Evolutionary conservation across 2,888 invertebrate genomes (phyloP), one percentile per base, ranked within the genome.

Genomic region (Plebejus melissa): DNA sequence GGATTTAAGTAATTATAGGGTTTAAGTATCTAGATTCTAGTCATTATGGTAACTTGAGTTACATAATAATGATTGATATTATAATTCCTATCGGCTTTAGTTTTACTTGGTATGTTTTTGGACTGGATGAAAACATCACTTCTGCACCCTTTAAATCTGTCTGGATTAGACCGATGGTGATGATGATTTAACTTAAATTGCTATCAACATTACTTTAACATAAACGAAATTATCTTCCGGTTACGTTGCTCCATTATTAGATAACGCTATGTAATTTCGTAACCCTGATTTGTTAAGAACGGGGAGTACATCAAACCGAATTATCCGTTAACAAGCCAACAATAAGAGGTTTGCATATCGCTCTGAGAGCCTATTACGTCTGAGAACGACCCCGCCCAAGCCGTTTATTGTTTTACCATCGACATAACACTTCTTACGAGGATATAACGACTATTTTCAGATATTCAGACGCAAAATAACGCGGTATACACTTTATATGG

Each of bases 271-370:
- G 58, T 58, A 71, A 71, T 71, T 22, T 75, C 50, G 57, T 75
- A 57, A 75, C 84, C 83, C 82, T 81, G 86, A 86, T 90, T 87
- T 83, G 84, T 82, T 81, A 85, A 83, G 79, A 58, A 79, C 80
- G 80, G 83, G 90, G 90, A 90, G 83, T 82, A 84, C 84, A 88
- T 90, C 91, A 91, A 82, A 82, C 80, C 83, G 86, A 89, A 89
- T 91, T 88, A 91, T 87, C 86, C 83, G 82, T 85, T 93, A 92
- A 93, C 90, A 89, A 92, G 91, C 87, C 83, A 90, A 91, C 91
- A 93, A 92, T 91, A 88, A 89, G 90, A 89, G 88, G 88, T 87
- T 90, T 88, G 87, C 87, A 87, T 84, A 86, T 90, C 90, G 88
- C 90, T 89, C 87, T 87, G 85, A 89, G 89, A 91, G 89, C 90